Conservation (phyloP, 1,140 invertebrate species). For the Brevipalpus yothersi region DNA sequence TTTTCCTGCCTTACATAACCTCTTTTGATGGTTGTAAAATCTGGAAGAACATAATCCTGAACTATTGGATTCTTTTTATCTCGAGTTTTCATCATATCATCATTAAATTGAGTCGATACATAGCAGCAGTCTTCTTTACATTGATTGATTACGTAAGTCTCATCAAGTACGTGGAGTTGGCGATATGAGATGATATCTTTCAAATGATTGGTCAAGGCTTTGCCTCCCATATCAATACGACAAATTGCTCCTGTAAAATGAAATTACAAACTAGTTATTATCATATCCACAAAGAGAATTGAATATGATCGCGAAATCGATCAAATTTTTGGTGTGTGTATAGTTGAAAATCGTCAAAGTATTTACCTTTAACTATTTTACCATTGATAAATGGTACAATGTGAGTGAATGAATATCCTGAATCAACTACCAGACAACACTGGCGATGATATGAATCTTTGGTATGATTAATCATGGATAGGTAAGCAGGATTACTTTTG, state of each 20-base stretch:
- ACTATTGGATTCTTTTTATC: conserved; percentile 36
- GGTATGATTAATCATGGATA: conserved; percentile 3
- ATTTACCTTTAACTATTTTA: conserved; percentile 41
- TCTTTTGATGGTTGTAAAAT: conserved; percentile 60
- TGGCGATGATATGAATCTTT: conserved; percentile 15
- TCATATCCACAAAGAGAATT: neutral
- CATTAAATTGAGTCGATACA: conserved; percentile 60
- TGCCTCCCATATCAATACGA: conserved; percentile 85
- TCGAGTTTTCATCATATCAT: conserved; percentile 53
- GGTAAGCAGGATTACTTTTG: conserved; percentile 33
- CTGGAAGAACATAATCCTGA: conserved; percentile 80
- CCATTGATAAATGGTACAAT: conserved; percentile 82
- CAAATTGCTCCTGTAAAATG: conserved; percentile 27
- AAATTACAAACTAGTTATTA: neutral
- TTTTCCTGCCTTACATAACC: conserved; percentile 40
- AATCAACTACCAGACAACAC: conserved; percentile 67
- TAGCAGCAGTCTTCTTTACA: conserved; percentile 93
- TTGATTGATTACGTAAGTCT: conserved; percentile 96
- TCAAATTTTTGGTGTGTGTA: no score
- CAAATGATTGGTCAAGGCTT: conserved; percentile 87
- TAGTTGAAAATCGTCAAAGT: neutral
- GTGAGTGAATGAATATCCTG: conserved; percentile 85
- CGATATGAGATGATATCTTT: conserved; percentile 90
- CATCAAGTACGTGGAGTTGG: conserved; percentile 94
- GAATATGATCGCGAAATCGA: no score